Conservation (phyloP, 2,113 vertebrate genomes). For the Oophaga pumilio region DNA sequence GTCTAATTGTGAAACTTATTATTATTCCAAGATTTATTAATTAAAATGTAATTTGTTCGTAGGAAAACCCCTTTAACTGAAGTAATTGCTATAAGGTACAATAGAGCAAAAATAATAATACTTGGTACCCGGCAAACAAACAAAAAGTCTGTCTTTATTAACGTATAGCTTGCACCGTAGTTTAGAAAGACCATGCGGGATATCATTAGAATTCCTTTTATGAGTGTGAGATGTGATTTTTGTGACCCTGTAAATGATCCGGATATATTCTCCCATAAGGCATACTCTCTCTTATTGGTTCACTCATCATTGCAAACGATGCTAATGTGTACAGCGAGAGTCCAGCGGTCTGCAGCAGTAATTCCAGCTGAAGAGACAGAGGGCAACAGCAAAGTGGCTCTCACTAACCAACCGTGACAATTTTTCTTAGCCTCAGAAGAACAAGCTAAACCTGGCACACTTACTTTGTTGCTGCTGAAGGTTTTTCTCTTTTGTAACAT, state of each 20-base stretch:
- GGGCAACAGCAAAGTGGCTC: neutral
- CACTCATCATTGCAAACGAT: neutral
- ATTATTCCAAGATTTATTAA: no score
- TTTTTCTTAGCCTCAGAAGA: conserved; percentile 10
- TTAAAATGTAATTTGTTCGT: no score
- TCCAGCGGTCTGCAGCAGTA: neutral
- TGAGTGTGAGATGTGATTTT: neutral
- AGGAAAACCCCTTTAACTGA: no score
- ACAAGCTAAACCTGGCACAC: conserved; percentile 1
- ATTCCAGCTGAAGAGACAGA: conserved; percentile 25
- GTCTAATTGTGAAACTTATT: no score
- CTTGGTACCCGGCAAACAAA: no score
- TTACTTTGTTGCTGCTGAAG: neutral
- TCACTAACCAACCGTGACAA: conserved; percentile 28
- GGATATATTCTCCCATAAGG: neutral
- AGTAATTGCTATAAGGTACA: no score
- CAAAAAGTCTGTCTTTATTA: no score
- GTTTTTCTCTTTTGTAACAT: conserved; percentile 8
- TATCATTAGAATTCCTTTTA: neutral
- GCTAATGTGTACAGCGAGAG: conserved; percentile 1
- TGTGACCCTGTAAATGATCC: no score
- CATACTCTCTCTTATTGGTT: neutral
- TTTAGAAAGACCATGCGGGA: no score
- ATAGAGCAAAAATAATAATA: no score
- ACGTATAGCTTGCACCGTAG: no score